These are phyloP conservation scores for Bimastos eiseni DNA, from an alignment of 2,888 invertebrate genomes.

Conservation along the genomic window DNA sequence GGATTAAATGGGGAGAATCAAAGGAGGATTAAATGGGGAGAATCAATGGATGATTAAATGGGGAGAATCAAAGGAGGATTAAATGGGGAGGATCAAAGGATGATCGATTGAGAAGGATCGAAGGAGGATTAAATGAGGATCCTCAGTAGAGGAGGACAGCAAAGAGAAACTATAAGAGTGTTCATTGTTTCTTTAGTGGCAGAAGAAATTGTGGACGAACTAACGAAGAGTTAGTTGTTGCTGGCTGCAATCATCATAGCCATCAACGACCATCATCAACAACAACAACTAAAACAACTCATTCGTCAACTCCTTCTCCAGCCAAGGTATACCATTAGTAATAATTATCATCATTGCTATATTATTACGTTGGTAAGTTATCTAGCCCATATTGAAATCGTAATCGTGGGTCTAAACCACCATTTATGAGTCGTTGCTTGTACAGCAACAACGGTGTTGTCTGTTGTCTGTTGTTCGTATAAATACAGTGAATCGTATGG, in stretches of 20 bases:
- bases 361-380: background rate
- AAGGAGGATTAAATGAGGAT: background rate
- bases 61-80: background rate
- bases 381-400: background rate
- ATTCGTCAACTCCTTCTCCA: background rate
- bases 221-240: background rate
- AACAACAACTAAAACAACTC: background rate
- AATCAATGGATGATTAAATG: background rate
- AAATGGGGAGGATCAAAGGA: background rate
- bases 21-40: no score
- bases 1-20: background rate
- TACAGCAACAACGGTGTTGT: no score
- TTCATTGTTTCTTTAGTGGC: no score
- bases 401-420: background rate
- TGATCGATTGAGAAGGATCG: background rate
- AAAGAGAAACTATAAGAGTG: no score
- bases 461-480: no score
- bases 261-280: conserved; percentile 13
- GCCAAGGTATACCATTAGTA: background rate
- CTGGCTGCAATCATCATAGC: background rate
- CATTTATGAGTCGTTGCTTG: no score
- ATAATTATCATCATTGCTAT: background rate
- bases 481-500: no score
- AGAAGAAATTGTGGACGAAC: no score
- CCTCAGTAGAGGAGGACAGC: no score